Evolutionary conservation across 2,888 invertebrate species (phyloP).

Genomic region (Brenthis ino): DNA sequence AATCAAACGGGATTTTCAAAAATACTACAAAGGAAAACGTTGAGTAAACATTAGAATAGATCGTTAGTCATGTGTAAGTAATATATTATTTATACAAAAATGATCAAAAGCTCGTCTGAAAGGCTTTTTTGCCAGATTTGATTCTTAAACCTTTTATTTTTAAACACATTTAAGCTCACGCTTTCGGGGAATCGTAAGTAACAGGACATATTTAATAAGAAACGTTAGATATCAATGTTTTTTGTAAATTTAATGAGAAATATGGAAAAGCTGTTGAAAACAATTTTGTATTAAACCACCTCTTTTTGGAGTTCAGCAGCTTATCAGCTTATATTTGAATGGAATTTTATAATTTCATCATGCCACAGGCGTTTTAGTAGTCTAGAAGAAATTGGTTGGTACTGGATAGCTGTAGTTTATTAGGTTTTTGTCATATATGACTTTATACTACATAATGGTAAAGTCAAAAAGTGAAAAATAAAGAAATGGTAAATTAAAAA

Average conservation of each 20-base stretch:
- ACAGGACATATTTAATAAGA: slow-evolving; percentile 5
- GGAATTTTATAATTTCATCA: too few species aligned
- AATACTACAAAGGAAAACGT: slow-evolving; percentile 5
- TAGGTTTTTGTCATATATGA: too few species aligned
- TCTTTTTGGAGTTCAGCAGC: too few species aligned
- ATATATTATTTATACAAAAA: slow-evolving; percentile 16
- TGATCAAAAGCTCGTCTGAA: slow-evolving; percentile 18
- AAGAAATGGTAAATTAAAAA: too few species aligned
- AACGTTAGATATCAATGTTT: neutral
- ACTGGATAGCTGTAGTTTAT: too few species aligned
- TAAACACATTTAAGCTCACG: slow-evolving; percentile 19
- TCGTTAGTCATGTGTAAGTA: neutral
- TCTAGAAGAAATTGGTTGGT: too few species aligned
- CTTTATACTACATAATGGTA: too few species aligned
- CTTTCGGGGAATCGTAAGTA: slow-evolving; percentile 11
- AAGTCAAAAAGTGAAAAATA: too few species aligned
- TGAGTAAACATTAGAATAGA: neutral
- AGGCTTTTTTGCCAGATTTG: slow-evolving; percentile 19
- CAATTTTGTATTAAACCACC: too few species aligned
- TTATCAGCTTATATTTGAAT: too few species aligned
- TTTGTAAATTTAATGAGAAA: neutral
- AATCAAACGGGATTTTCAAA: neutral
- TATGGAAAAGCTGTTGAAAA: too few species aligned
- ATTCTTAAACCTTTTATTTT: slow-evolving; percentile 22
- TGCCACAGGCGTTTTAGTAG: too few species aligned